phyloP scores from a whole-genome alignment of 2,113 vertebrate species.

The Cairina moschata region DNA sequence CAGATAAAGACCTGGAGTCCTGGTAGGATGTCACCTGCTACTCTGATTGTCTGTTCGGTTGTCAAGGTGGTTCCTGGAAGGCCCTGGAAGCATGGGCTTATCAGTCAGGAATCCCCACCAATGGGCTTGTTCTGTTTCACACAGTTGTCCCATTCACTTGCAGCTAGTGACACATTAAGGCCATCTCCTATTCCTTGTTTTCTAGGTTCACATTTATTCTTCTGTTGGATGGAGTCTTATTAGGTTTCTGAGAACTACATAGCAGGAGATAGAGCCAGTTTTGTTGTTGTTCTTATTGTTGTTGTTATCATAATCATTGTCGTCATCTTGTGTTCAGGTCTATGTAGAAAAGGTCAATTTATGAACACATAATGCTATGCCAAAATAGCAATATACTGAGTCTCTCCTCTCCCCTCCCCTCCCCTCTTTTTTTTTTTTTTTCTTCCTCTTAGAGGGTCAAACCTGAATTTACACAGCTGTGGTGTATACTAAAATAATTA shows the following conservation, averaged over 20 bases:
- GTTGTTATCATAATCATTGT: not conserved
- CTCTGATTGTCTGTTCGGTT: not conserved
- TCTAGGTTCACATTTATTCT: not conserved
- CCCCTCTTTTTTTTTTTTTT: not conserved
- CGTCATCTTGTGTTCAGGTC: fast-evolving
- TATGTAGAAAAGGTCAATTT: not conserved
- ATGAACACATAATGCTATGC: not conserved
- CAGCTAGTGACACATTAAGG: not conserved
- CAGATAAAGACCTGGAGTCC: not conserved
- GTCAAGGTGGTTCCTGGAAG: not conserved
- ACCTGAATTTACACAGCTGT: not conserved
- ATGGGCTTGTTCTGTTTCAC: not conserved
- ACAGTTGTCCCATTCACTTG: not conserved
- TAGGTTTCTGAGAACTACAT: not conserved
- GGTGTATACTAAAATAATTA: not conserved
- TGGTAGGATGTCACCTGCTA: not conserved
- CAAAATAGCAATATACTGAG: not conserved
- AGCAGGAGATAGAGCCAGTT: not conserved
- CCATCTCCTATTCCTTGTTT: not conserved
- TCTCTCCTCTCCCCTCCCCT: not conserved
- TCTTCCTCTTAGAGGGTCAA: not conserved
- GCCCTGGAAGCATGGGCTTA: not conserved
- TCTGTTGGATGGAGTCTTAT: not conserved
- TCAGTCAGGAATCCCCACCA: not conserved
- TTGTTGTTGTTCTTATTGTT: not conserved